Base-by-base conservation (phyloP, 2,888 invertebrate species). In the Phrixothrix hirtus region DNA sequence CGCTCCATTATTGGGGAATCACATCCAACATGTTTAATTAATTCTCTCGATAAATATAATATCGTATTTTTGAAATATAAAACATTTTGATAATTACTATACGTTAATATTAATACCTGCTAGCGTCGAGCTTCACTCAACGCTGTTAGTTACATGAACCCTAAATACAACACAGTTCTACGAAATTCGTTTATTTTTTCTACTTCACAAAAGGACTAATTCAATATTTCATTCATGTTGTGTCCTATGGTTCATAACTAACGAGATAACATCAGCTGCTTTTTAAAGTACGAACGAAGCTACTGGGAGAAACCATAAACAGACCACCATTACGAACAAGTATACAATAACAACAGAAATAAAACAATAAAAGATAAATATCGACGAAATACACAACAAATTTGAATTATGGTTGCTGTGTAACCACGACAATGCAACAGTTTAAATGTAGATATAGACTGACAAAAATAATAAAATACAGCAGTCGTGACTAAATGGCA, bases 151-250 rank as follows among this genome's bases (percentile, higher is more conserved):
- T n/a, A n/a, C n/a, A n/a, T n/a, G n/a, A n/a, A n/a, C n/a, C n/a
- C n/a, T n/a, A n/a, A n/a, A n/a, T n/a, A n/a, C n/a, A n/a, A n/a
- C n/a, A n/a, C n/a, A n/a, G n/a, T n/a, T n/a, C n/a, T n/a, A n/a
- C n/a, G n/a, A n/a, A n/a, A n/a, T n/a, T n/a, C n/a, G n/a, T n/a
- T n/a, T n/a, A n/a, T n/a, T n/a, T n/a, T n/a, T n/a, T n/a, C n/a
- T n/a, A n/a, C n/a, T n/a, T n/a, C n/a, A 71, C 71, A 73, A 71
- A 69, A 70, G 67, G 70, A 70, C 71, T 72, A 71, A 72, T 73
- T 69, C 68, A 68, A 58, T 56, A 66, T 66, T 69, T 69, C 69
- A 67, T 68, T 65, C 67, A 64, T 67, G 69, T 65, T 67, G 69
- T 67, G 67, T 67, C 71, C 69, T 69, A 65, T 70, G 69, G 71